Conservation (phyloP, 2,888 invertebrate genomes). For the Oligia latruncula region DNA sequence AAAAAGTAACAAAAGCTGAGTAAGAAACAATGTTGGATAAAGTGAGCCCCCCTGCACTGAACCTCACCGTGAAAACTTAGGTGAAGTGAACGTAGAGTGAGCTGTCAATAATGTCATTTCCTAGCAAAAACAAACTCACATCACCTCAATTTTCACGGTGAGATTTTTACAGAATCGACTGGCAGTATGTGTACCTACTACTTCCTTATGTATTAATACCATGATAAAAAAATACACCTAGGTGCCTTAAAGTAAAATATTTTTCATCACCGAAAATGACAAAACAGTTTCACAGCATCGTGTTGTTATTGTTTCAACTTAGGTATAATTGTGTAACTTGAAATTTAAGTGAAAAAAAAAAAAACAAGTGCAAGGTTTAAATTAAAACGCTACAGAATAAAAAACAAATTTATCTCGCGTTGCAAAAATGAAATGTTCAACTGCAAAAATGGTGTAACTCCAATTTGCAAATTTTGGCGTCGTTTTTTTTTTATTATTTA, state of each 20-base stretch:
- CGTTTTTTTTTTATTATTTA: background rate
- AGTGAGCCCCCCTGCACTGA: background rate
- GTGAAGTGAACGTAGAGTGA: too few species aligned
- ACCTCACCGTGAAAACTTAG: too few species aligned
- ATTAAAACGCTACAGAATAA: background rate
- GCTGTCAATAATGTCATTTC: too few species aligned
- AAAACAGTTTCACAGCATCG: constrained; percentile 6
- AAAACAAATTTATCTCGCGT: background rate
- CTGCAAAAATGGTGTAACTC: constrained; percentile 41
- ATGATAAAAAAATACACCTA: too few species aligned
- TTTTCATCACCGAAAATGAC: constrained; percentile 2
- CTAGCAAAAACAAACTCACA: too few species aligned
- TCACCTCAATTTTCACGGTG: too few species aligned
- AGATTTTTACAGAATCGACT: too few species aligned
- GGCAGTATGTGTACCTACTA: too few species aligned
- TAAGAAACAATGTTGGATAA: background rate
- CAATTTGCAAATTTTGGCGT: constrained; percentile 20
- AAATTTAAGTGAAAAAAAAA: background rate
- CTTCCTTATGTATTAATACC: too few species aligned
- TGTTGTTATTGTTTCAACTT: constrained; percentile 21
- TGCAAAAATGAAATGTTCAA: background rate
- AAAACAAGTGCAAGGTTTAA: constrained; percentile 7
- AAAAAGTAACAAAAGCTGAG: background rate
- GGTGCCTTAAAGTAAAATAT: too few species aligned
- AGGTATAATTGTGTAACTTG: constrained; percentile 11